Evolutionary conservation across 2,797 vertebrate genomes (phyloP).

Genomic region (Danio jaintianensis): DNA sequence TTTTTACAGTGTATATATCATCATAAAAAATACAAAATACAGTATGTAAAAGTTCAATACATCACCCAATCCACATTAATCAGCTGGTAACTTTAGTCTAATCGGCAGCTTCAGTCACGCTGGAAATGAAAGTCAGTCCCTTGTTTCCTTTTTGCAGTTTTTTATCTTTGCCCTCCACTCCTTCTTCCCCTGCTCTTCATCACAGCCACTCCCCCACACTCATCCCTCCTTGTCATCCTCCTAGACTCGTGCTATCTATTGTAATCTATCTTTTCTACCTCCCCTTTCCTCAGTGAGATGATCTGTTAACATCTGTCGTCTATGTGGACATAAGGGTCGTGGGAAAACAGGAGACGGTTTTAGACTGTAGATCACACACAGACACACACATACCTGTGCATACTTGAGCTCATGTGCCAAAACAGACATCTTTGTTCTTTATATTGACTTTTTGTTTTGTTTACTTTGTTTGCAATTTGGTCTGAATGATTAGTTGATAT

Average conservation of each 20-base stretch:
- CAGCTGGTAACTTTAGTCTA: not conserved
- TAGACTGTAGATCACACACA: conserved; percentile 26
- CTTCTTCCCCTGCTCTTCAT: conserved; percentile 62
- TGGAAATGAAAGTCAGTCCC: conserved; percentile 23
- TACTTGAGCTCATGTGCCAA: conserved; percentile 24
- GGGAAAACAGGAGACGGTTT: conserved; percentile 41
- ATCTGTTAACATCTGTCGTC: conserved; percentile 52
- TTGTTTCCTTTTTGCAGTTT: conserved; percentile 25
- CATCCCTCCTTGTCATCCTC: conserved; percentile 37
- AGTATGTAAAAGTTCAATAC: no score
- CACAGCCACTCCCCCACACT: conserved; percentile 64
- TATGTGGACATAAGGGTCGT: conserved; percentile 32
- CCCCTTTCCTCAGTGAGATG: conserved; percentile 36
- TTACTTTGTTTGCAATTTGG: not conserved
- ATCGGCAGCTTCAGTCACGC: not conserved
- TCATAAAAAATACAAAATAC: no score
- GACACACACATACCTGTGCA: conserved; percentile 35
- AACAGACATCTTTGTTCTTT: not conserved
- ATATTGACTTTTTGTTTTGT: no score
- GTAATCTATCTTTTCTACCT: conserved; percentile 66
- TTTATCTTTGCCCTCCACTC: conserved; percentile 27
- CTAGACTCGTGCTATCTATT: conserved; percentile 54
- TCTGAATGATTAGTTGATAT: not conserved
- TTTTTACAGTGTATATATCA: no score
- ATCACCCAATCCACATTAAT: no score